Evolutionary conservation across 2,797 vertebrate genomes (phyloP), one percentile per base, ranked within the genome.

Genomic region (Pseudomugil gertrudae): DNA sequence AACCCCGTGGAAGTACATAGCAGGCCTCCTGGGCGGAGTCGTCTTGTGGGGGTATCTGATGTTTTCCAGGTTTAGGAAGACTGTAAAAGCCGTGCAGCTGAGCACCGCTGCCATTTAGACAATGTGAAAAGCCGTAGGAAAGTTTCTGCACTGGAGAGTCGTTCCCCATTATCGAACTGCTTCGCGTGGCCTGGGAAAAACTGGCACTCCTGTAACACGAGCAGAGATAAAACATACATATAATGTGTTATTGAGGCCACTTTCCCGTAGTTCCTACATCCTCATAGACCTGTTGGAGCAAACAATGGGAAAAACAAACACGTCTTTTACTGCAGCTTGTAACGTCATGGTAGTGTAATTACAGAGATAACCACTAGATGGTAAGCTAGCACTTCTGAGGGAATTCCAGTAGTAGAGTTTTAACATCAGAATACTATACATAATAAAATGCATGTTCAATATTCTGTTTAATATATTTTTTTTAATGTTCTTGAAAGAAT

Each of bases 1-100:
- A 95, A 63, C 95, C 89, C 27, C 95, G 92, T 0, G 97, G 96
- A 4, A 98, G 94, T 64, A 98, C 95, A 0, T 98, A 98, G 1
- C 95, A 94, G 55, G 95, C 94, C 81, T 98, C 96, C 78, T 93
- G 92, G 0, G 87, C 57, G 4, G 87, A 90, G 69, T 92, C 89
- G 0, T 89, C 85, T 13, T 94, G 93, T 48, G 90, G 90, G 0
- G 93, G 69, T 35, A 94, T 90, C 63, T 91, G 93, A 81, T 96
- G 95, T 69, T 97, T 93, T 60, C 93, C 95, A 1, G 96, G 94
- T 77, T 99, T 99, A 0, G 98, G 97, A 36, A 99, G 93, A 85
- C 97, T 98, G 78, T 98, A 98, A 79, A 98, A 99, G 75, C 96
- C 96, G 0, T 97, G 97, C 32, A 96, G 89, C 86, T 97, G 97